Conservation (phyloP, 2,113 vertebrate genomes). For the Melanocharis versteri region DNA sequence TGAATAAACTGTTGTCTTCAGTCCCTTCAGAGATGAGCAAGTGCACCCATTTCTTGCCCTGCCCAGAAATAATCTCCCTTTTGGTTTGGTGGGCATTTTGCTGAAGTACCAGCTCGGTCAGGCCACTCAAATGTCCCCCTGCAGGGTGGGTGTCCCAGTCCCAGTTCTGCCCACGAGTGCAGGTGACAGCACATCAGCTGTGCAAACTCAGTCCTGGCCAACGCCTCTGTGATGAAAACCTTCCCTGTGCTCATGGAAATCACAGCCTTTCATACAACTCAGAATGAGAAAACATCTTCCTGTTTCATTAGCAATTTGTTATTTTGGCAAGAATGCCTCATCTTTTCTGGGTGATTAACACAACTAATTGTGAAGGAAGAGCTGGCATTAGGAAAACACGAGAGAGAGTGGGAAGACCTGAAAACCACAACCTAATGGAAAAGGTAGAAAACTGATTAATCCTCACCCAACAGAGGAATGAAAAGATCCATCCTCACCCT, state of each 20-base stretch:
- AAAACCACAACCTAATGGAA: background rate
- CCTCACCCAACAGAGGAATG: background rate
- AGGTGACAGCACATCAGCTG: background rate
- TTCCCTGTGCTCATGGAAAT: background rate
- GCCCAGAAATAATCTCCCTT: background rate
- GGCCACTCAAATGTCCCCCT: background rate
- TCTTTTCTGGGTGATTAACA: constrained; percentile 7
- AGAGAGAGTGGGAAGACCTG: background rate
- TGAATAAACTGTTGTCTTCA: background rate
- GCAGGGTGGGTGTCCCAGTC: background rate
- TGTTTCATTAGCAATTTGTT: background rate
- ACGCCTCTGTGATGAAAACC: background rate
- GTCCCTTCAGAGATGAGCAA: background rate
- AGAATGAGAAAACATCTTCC: background rate
- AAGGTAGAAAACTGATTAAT: background rate
- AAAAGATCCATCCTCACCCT: background rate
- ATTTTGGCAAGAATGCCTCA: background rate
- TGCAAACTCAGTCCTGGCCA: background rate
- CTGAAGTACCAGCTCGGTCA: background rate
- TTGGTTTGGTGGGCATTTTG: background rate
- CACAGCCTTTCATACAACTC: background rate
- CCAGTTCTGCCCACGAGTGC: background rate
- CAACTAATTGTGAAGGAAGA: background rate
- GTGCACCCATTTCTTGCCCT: background rate
- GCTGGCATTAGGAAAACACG: background rate